These are phyloP conservation scores for Caenorhabditis briggsae DNA, from an alignment of 1,140 invertebrate genomes.

Conservation along the genomic window DNA sequence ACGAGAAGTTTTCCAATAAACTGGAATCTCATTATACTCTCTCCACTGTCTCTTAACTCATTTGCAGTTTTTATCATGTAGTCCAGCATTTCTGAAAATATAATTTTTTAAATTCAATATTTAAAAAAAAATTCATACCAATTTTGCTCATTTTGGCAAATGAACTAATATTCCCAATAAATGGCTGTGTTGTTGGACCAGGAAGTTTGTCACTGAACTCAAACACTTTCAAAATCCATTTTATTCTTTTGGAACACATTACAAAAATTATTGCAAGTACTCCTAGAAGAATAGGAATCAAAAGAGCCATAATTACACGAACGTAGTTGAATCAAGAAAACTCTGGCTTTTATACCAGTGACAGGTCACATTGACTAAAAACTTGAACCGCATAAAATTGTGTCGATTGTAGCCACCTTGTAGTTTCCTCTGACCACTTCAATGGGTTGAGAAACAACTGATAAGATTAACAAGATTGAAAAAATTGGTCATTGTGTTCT, in stretches of 20 bases:
- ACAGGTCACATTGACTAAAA: background rate
- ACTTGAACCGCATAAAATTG: background rate
- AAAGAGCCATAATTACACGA: background rate
- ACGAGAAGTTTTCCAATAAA: background rate
- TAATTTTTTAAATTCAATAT: background rate
- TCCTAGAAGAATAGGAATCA: background rate
- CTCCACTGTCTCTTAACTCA: background rate
- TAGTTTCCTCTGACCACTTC: background rate
- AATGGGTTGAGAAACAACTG: background rate
- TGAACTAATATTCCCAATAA: background rate
- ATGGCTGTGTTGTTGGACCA: background rate
- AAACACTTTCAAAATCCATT: background rate
- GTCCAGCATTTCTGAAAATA: background rate
- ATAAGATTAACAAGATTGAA: background rate
- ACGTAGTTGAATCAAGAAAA: background rate
- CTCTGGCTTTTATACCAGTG: background rate
- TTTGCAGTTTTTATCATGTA: background rate
- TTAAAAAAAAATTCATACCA: background rate
- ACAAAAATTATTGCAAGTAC: background rate
- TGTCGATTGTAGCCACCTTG: background rate
- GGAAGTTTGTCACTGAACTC: background rate
- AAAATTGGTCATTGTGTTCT: background rate
- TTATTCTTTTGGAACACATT: background rate
- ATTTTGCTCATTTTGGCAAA: background rate
- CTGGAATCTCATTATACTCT: constrained; percentile 10